Conservation (phyloP, 1,140 invertebrate species). For the Aphaenogaster floridana region DNA sequence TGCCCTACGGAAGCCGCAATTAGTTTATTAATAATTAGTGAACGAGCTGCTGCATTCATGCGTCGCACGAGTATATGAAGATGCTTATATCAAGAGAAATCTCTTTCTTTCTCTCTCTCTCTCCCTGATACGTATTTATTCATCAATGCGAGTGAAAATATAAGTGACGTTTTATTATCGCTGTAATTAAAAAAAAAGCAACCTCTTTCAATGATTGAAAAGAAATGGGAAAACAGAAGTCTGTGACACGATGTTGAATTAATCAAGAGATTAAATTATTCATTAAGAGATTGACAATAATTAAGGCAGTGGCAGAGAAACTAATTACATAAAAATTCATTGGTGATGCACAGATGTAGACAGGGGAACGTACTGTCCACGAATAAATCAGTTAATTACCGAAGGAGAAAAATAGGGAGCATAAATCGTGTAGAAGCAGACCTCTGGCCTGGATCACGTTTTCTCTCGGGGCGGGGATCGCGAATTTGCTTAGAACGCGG, state of each 20-base stretch:
- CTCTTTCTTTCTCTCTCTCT: background rate
- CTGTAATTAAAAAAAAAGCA: background rate
- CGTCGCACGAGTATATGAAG: conserved; percentile 50
- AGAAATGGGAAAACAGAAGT: background rate
- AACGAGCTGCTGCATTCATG: conserved; percentile 68
- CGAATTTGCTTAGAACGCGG: conserved; percentile 62
- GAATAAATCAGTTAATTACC: conserved; percentile 41
- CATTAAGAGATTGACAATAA: background rate
- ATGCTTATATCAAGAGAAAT: conserved; percentile 28
- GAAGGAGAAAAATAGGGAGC: conserved; percentile 11
- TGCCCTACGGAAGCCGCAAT: conserved; percentile 85
- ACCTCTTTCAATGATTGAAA: background rate
- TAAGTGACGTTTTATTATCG: background rate
- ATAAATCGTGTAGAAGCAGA: conserved; percentile 38
- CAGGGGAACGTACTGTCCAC: background rate
- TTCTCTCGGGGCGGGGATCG: conserved; percentile 13
- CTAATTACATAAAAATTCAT: conserved; percentile 8
- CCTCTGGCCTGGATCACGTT: conserved; percentile 48
- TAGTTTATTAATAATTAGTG: conserved; percentile 86
- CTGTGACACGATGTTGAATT: background rate
- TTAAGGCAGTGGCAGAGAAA: background rate
- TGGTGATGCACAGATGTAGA: no score
- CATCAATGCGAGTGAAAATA: background rate
- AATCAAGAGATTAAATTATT: background rate
- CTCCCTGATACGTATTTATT: conserved; percentile 6